Conservation (phyloP, 2,888 invertebrate species). For the Xestia c-nigrum region DNA sequence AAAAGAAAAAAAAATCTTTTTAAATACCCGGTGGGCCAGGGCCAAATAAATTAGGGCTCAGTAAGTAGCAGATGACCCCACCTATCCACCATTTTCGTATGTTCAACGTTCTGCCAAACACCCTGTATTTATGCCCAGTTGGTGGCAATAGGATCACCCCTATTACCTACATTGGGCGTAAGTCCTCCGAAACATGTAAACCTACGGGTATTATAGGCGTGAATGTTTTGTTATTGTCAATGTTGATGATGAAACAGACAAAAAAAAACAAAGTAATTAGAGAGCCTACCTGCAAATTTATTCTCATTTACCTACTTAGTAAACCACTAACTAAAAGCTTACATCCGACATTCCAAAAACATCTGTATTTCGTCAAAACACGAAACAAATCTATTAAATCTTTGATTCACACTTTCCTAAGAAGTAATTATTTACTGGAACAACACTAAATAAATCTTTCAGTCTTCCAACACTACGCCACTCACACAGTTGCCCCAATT, state of each 20-base stretch:
- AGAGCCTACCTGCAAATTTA: neutral
- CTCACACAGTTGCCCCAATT: conserved; percentile 1
- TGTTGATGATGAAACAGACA: neutral
- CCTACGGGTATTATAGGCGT: too few relatives aligned
- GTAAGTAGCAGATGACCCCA: too few relatives aligned
- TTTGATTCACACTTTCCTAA: conserved; percentile 14
- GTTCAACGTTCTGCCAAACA: too few relatives aligned
- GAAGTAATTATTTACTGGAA: conserved; percentile 22
- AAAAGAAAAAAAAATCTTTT: too few relatives aligned
- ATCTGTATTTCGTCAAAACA: conserved; percentile 19
- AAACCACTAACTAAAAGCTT: neutral
- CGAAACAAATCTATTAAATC: conserved; percentile 13
- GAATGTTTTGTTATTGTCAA: neutral
- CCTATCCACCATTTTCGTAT: too few relatives aligned
- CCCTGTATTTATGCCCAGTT: too few relatives aligned
- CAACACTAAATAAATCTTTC: conserved; percentile 48
- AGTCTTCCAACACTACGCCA: conserved; percentile 30
- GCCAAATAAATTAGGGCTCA: too few relatives aligned
- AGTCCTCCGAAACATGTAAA: too few relatives aligned
- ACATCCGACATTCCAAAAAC: neutral
- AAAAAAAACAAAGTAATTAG: neutral
- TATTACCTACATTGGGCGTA: too few relatives aligned
- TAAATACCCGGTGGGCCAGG: too few relatives aligned
- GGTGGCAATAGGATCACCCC: too few relatives aligned
- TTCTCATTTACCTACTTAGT: neutral